Percentiles rank a stretch among this genome's conserved stretches.
Conservation (phyloP, 2,113 vertebrate genomes). For the Natator depressus region DNA sequence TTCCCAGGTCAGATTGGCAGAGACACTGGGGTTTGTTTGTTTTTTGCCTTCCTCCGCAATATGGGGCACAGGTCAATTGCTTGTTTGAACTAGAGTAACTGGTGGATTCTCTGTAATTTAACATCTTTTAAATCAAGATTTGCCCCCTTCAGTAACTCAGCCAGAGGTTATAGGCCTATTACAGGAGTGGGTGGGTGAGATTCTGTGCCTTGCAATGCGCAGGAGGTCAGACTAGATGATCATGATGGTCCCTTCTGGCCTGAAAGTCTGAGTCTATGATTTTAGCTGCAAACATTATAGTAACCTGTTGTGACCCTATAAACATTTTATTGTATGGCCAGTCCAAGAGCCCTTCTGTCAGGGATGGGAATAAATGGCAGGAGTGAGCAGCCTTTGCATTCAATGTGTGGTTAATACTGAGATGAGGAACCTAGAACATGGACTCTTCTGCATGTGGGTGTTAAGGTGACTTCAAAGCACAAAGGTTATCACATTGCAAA, state of each 20-base stretch:
- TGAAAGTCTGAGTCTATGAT: not conserved
- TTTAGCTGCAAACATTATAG: not conserved
- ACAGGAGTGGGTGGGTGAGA: not conserved
- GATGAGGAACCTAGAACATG: fast-evolving
- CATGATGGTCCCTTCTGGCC: not conserved
- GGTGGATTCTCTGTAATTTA: not conserved
- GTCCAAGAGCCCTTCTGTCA: not conserved
- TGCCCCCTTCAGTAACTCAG: not conserved
- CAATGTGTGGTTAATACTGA: not conserved
- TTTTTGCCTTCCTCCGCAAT: not conserved
- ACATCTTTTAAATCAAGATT: not conserved
- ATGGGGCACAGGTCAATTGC: not conserved
- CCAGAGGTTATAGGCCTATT: not conserved
- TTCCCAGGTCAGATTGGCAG: not conserved
- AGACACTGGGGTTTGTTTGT: not conserved
- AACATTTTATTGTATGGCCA: not conserved
- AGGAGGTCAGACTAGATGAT: not conserved
- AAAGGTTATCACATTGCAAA: not conserved
- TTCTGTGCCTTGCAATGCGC: not conserved
- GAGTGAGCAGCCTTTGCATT: not conserved
- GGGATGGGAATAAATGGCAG: fast-evolving
- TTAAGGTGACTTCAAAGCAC: fast-evolving
- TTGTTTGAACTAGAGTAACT: not conserved
- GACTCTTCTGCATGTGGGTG: fast-evolving
- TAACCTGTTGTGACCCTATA: not conserved